Base-by-base conservation (phyloP, 2,113 vertebrate genomes). In the Gambusia affinis region DNA sequence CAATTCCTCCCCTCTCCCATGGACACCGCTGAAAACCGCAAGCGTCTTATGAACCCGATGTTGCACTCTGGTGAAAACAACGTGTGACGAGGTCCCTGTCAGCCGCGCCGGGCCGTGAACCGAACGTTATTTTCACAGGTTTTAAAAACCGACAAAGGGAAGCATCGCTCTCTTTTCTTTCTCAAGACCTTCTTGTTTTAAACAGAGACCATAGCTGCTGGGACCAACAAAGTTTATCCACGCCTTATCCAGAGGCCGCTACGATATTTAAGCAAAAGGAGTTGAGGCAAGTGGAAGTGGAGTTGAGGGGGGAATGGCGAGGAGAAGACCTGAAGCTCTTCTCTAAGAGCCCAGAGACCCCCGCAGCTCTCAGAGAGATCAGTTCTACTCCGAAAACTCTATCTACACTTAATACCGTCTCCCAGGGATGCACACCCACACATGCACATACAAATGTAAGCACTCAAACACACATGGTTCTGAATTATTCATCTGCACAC, bases 361-460 rank as follows among this genome's bases (percentile, higher is more conserved):
- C 85, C 44, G 30, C 64, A 67, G 87, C 73, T 90, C 85, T 87
- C 80, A 4, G 12, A 87, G 82, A 89, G 90, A 89, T 89, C 79
- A 76, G 81, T 82, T 89, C 82, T 71, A 88, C 86, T 88, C 87
- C 74, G 83, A 91, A 90, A 92, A 91, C 87, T 87, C 84, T 85
- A 91, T 91, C 85, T 79, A 42, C 83, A 62, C 80, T 81, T 91
- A 90, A 91, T 91, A 83, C 85, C 67, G 65, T 89, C 88, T 90
- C 85, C 64, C 35, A 80, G 85, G 87, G 78, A 76, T 75, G 66
- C 80, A 79, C 83, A 47, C 73, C 73, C 87, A 84, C 85, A 31
- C 61, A 79, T 64, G 76, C 79, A 81, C 85, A 81, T 80, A 85
- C 76, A 80, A 74, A 88, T 80, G 67, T 65, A 75, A 47, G 70